phyloP scores from a whole-genome alignment of 2,888 invertebrate genomes.

The Aproaerema taeniolella region DNA sequence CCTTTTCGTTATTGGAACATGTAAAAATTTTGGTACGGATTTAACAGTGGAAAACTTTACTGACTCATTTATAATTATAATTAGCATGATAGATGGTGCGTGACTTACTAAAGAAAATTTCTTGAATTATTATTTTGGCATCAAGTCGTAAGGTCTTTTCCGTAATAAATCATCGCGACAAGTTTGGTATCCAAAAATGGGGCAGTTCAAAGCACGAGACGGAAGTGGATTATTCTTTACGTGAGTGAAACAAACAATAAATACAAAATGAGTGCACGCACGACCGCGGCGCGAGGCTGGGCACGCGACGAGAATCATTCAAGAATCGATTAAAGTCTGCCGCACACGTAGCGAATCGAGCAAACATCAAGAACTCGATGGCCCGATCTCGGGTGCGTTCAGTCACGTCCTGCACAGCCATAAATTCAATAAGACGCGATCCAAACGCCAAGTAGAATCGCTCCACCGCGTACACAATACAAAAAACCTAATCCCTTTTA shows the following conservation, averaged over 20 bases:
- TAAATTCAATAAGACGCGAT: slow-evolving; percentile 65
- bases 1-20: too few relatives aligned
- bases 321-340: slow-evolving; percentile 57
- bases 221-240: too few relatives aligned
- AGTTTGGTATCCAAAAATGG: too few relatives aligned
- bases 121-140: too few relatives aligned
- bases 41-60: too few relatives aligned
- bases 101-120: too few relatives aligned
- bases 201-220: too few relatives aligned
- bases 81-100: too few relatives aligned
- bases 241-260: slow-evolving; percentile 26
- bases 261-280: slow-evolving; percentile 31
- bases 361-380: slow-evolving; percentile 56
- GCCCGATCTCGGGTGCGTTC: slow-evolving; percentile 40
- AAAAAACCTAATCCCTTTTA: slow-evolving; percentile 22
- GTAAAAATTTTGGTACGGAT: too few relatives aligned
- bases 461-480: slow-evolving; percentile 34
- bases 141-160: too few relatives aligned
- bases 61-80: too few relatives aligned
- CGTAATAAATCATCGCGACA: too few relatives aligned
- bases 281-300: slow-evolving; percentile 23
- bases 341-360: slow-evolving; percentile 56
- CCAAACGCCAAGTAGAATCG: slow-evolving; percentile 46
- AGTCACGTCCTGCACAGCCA: slow-evolving; percentile 53
- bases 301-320: slow-evolving; percentile 49